A percentile compares a stretch with the other conserved stretches of the same genome.
Evolutionary conservation across 2,888 invertebrate genomes (phyloP).

Genomic region (Polyommatus icarus): DNA sequence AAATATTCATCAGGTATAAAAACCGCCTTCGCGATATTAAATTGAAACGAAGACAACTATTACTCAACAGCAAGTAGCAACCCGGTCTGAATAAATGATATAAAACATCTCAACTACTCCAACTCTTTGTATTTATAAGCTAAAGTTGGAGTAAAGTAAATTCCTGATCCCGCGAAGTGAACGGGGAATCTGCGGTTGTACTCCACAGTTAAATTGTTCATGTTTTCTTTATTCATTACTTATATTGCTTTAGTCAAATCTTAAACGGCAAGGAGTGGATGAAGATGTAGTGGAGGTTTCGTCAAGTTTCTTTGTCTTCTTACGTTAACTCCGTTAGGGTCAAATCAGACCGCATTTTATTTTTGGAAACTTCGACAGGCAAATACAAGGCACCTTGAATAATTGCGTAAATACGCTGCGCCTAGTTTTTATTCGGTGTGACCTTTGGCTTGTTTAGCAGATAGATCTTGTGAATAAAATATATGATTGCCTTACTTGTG

Average conservation of each 20-base stretch:
- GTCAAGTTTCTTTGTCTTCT: not conserved
- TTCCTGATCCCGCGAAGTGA: slow-evolving; percentile 25
- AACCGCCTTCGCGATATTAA: slow-evolving; percentile 2
- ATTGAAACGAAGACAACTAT: slow-evolving; percentile 25
- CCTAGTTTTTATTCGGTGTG: too few relatives aligned
- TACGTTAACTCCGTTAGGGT: too few relatives aligned
- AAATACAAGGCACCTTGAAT: too few relatives aligned
- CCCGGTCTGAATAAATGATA: slow-evolving; percentile 23
- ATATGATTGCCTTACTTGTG: too few relatives aligned
- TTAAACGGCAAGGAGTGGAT: not conserved
- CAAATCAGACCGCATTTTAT: too few relatives aligned
- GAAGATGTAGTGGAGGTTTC: not conserved
- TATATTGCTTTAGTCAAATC: not conserved
- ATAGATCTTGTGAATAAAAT: too few relatives aligned
- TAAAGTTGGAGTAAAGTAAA: slow-evolving; percentile 24
- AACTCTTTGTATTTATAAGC: slow-evolving; percentile 30
- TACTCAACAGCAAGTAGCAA: slow-evolving; percentile 11
- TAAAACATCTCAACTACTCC: slow-evolving; percentile 29
- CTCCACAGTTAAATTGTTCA: not conserved
- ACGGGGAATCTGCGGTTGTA: not conserved
- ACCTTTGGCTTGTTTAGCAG: too few relatives aligned
- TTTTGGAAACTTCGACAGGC: too few relatives aligned
- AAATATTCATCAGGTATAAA: not conserved
- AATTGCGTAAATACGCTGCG: too few relatives aligned
- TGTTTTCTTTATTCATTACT: slow-evolving; percentile 14